Conservation (phyloP, 1,140 invertebrate species). For the Achatina immaculata region DNA sequence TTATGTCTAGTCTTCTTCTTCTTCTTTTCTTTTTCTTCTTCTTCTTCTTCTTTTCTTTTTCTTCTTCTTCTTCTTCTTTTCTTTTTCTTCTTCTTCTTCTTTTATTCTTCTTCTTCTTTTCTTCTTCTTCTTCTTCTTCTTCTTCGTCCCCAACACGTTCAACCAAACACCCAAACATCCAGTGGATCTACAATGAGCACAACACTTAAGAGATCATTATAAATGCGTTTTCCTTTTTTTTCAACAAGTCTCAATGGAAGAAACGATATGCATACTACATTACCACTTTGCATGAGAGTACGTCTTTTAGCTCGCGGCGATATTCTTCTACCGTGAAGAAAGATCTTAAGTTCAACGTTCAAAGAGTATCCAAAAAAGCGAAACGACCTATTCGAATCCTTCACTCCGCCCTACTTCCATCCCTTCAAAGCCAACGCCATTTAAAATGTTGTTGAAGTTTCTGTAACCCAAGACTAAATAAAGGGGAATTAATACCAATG, state of each 20-base stretch:
- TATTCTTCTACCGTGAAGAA: neutral
- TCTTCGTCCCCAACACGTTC: neutral
- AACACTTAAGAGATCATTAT: slow-evolving; percentile 7
- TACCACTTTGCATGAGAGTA: neutral
- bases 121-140: neutral
- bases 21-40: too few relatives aligned
- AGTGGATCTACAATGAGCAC: neutral
- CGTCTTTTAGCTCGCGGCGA: neutral
- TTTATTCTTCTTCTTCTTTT: too few relatives aligned
- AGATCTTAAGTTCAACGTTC: neutral
- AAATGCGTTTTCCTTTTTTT: neutral
- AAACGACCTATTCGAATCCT: slow-evolving; percentile 14
- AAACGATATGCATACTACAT: neutral
- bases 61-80: too few relatives aligned
- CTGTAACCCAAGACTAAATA: neutral
- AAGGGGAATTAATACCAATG: neutral
- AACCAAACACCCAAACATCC: neutral
- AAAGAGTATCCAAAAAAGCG: slow-evolving; percentile 4
- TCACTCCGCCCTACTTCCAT: too few relatives aligned
- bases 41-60: too few relatives aligned
- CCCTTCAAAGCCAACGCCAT: slow-evolving; percentile 6
- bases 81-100: too few relatives aligned
- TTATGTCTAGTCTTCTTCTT: too few relatives aligned
- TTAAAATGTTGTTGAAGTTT: neutral
- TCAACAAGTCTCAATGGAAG: neutral